Evolutionary conservation across 2,113 vertebrate genomes (phyloP).

Genomic region (Noturus placidus): DNA sequence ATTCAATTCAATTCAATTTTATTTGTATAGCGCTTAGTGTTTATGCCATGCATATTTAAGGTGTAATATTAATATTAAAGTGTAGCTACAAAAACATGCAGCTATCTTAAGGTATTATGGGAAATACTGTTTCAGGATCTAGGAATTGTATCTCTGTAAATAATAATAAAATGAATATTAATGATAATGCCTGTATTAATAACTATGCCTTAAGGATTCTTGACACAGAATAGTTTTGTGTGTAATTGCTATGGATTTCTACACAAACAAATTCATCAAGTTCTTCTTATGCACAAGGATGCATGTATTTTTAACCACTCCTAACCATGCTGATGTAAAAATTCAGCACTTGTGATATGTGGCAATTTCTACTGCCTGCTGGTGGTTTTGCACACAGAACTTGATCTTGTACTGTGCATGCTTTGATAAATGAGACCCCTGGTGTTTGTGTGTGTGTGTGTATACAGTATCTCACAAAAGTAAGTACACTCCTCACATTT

Average conservation of each 20-base stretch:
- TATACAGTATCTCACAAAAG: no score
- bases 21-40: no score
- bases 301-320: not conserved
- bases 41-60: no score
- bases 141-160: not conserved
- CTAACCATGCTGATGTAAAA: not conserved
- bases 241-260: not conserved
- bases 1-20: no score
- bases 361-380: not conserved
- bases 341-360: not conserved
- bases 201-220: not conserved
- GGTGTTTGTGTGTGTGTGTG: no score
- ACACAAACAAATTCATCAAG: not conserved
- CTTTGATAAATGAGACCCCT: not conserved
- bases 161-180: not conserved
- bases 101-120: not conserved
- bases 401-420: not conserved
- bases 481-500: no score
- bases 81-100: not conserved
- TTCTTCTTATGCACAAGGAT: not conserved
- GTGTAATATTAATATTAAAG: no score
- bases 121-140: not conserved
- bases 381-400: not conserved
- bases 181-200: not conserved
- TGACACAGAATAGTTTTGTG: not conserved